Evolutionary conservation across 2,888 invertebrate genomes (phyloP).

Genomic region (Leptura quadrifasciata): DNA sequence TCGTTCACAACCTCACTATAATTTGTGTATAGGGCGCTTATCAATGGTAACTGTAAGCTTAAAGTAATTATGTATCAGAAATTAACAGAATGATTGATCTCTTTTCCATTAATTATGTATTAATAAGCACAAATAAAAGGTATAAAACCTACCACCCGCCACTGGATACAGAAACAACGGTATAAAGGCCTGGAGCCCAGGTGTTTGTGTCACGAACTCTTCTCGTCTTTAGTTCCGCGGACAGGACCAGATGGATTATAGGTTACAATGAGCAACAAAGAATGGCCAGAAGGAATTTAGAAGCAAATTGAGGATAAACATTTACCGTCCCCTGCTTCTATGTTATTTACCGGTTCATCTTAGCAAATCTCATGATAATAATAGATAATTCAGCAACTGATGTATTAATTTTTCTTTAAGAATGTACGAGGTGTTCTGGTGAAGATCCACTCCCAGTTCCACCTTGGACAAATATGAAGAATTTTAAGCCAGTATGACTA

Average conservation of each 20-base stretch:
- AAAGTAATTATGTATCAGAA: not conserved
- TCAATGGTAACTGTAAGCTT: too few relatives aligned
- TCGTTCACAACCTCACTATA: too few relatives aligned
- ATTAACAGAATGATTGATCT: not conserved
- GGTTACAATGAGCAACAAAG: not conserved
- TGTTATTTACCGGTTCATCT: not conserved
- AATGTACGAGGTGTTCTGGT: not conserved
- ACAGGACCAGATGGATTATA: conserved; percentile 20
- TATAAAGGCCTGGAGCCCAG: conserved; percentile 17
- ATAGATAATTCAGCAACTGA: not conserved
- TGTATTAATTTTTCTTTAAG: not conserved
- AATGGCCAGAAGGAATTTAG: not conserved
- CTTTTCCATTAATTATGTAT: not conserved
- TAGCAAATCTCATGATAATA: not conserved
- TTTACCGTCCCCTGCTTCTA: not conserved
- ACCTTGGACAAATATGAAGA: too few relatives aligned
- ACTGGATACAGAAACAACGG: conserved; percentile 10
- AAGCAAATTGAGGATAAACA: conserved; percentile 9
- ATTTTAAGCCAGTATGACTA: too few relatives aligned
- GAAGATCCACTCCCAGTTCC: too few relatives aligned
- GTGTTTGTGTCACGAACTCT: conserved; percentile 18
- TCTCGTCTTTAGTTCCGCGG: conserved; percentile 12
- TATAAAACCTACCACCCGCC: not conserved
- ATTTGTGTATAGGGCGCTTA: too few relatives aligned
- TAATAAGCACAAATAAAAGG: not conserved